Evolutionary conservation across 2,888 invertebrate species (phyloP).

Genomic region (Dugesia japonica): DNA sequence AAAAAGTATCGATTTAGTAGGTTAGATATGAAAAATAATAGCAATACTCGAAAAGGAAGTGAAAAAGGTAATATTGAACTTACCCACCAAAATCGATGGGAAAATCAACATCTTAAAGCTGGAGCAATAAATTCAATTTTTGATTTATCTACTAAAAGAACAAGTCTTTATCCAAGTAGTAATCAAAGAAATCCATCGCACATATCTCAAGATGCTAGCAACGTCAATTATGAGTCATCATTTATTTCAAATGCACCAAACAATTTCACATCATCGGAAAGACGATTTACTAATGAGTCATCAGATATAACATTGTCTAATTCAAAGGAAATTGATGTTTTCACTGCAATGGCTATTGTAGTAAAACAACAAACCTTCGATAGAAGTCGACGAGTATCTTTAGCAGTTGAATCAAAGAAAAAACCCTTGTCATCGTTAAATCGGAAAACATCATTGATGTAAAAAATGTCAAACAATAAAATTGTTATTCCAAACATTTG

Average conservation of each 20-base stretch:
- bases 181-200: conserved; percentile 16
- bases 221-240: conserved; percentile 1
- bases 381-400: background rate
- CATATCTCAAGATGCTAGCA: background rate
- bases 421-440: background rate
- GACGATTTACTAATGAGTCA: background rate
- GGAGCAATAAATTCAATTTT: background rate
- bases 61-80: background rate
- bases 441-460: background rate
- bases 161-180: conserved; percentile 21
- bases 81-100: background rate
- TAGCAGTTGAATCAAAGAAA: background rate
- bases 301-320: background rate
- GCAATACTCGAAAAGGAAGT: background rate
- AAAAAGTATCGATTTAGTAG: background rate
- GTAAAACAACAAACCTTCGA: background rate
- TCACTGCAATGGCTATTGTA: background rate
- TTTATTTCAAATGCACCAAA: background rate
- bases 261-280: background rate
- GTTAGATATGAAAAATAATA: conserved; percentile 3
- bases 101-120: background rate
- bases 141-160: conserved; percentile 16
- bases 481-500: too few species aligned
- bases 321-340: background rate
- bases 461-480: too few species aligned